phyloP scores from a whole-genome alignment of 2,888 invertebrate genomes.

The Synergus gifuensis region DNA sequence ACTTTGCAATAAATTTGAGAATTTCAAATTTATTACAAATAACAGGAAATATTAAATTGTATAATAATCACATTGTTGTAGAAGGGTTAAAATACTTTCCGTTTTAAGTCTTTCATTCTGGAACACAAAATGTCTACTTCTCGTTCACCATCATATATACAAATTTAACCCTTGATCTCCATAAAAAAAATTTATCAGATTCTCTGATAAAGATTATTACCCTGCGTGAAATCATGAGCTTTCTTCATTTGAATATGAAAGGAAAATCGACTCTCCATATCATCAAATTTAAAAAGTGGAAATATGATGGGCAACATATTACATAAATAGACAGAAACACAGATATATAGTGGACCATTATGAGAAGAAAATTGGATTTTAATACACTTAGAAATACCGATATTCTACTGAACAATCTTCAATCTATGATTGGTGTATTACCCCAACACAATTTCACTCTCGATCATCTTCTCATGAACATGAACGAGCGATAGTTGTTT shows the following conservation, averaged over 20 bases:
- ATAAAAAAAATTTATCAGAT: neutral
- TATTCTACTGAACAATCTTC: conserved; percentile 6
- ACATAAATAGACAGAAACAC: conserved; percentile 18
- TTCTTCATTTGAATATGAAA: neutral
- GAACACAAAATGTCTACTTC: too few species aligned
- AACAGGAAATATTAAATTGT: too few species aligned
- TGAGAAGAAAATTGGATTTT: conserved; percentile 27
- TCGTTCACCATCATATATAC: neutral
- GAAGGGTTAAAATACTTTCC: too few species aligned
- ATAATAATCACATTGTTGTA: too few species aligned
- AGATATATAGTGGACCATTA: neutral
- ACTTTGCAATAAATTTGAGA: too few species aligned
- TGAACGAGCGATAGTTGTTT: conserved; percentile 2
- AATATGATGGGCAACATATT: neutral
- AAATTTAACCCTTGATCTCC: neutral
- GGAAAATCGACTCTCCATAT: neutral
- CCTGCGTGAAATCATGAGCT: neutral
- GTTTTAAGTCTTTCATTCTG: too few species aligned
- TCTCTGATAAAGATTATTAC: neutral
- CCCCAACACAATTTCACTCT: neutral
- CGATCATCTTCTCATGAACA: conserved; percentile 12
- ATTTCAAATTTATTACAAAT: too few species aligned
- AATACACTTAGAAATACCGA: neutral
- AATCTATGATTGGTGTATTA: conserved; percentile 12
- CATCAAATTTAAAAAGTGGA: neutral